Percentiles rank a stretch among this genome's conserved stretches.
Evolutionary conservation across 2,113 vertebrate genomes (phyloP).

Genomic region (Eonycteris spelaea): DNA sequence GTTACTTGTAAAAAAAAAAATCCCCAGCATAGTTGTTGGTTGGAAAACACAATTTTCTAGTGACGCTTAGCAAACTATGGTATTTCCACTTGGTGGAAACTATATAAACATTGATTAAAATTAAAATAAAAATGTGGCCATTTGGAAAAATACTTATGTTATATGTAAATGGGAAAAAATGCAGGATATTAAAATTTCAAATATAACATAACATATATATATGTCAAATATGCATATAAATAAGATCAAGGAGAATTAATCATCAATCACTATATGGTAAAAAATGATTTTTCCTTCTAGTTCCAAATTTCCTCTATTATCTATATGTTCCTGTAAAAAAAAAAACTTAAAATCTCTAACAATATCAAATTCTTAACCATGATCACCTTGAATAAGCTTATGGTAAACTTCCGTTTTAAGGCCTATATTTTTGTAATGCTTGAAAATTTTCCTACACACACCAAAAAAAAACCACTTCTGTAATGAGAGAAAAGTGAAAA

Average conservation of each 20-base stretch:
- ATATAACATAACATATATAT: not conserved
- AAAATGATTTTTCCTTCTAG: not conserved
- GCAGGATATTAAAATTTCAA: not conserved
- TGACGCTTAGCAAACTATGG: not conserved
- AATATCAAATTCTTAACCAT: not conserved
- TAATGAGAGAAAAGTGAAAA: conserved; percentile 19
- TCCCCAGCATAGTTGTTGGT: not conserved
- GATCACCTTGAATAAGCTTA: not conserved
- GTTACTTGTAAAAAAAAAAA: not conserved
- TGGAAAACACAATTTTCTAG: not conserved
- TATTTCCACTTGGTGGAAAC: not conserved
- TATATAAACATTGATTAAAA: not conserved
- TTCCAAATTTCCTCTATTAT: not conserved
- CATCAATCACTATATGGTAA: not conserved
- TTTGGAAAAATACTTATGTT: not conserved
- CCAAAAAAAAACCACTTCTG: not conserved
- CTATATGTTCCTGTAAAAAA: not conserved
- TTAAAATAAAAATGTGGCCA: not conserved
- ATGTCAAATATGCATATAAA: not conserved
- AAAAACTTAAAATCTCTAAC: not conserved
- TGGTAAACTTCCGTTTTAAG: not conserved
- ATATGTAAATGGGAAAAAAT: not conserved
- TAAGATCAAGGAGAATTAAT: not conserved
- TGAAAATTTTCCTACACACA: not conserved
- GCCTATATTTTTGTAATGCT: not conserved